Evolutionary conservation across 2,113 vertebrate species (phyloP).

Genomic region (Coptodon bakossiorum): DNA sequence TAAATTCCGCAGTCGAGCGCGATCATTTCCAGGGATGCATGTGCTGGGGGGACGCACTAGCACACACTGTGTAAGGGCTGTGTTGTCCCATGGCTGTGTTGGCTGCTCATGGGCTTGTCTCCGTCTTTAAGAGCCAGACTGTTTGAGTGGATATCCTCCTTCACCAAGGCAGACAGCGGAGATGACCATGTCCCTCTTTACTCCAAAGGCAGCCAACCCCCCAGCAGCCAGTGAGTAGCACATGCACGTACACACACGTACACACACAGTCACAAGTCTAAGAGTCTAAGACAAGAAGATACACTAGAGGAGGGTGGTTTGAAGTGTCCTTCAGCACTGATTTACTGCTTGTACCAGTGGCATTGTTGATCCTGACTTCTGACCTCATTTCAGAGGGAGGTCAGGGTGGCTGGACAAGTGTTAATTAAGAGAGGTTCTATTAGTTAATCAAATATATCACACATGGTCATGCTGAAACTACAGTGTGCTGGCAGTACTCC

Average conservation of each 20-base stretch:
- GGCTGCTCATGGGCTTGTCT: slow-evolving; percentile 56
- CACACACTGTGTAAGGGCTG: background rate
- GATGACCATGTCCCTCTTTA: slow-evolving; percentile 73
- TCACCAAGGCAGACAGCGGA: slow-evolving; percentile 75
- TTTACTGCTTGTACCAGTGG: background rate
- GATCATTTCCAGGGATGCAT: background rate
- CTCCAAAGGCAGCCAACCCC: slow-evolving; percentile 72
- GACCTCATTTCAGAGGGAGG: background rate
- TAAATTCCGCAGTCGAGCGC: background rate
- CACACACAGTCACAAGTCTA: background rate
- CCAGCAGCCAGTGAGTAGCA: slow-evolving; percentile 75
- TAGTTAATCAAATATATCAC: background rate
- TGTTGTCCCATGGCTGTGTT: slow-evolving; percentile 15
- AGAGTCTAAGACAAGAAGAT: background rate
- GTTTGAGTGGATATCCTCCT: slow-evolving; percentile 81
- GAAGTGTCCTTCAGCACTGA: background rate
- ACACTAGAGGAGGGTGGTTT: background rate
- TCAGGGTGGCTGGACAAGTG: background rate
- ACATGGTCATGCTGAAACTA: background rate
- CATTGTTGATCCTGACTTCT: background rate
- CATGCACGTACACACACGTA: slow-evolving; percentile 8
- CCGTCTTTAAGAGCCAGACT: slow-evolving; percentile 74
- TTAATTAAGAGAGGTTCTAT: background rate
- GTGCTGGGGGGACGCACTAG: background rate
- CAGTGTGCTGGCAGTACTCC: background rate